phyloP scores from a whole-genome alignment of 2,888 invertebrate genomes.

The Zelleria hepariella region DNA sequence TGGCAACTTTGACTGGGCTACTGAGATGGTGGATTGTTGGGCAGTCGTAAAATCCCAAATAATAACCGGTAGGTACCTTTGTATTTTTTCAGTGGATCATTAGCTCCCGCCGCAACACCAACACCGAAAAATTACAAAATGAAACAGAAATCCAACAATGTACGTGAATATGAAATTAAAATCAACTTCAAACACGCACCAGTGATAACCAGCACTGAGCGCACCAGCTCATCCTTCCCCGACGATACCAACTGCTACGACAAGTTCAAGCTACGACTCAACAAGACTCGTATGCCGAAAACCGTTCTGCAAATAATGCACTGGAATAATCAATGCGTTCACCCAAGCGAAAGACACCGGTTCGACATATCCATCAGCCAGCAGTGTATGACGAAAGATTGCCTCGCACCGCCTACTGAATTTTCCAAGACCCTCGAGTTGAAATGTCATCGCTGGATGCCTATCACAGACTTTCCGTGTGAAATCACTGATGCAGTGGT shows the following conservation, averaged over 20 bases:
- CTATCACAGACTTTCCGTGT: not conserved
- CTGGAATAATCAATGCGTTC: not conserved
- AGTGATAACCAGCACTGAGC: not conserved
- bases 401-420: not conserved
- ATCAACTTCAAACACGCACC: not conserved
- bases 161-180: not conserved
- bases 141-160: not conserved
- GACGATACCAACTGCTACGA: not conserved
- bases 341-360: not conserved
- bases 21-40: too few species aligned
- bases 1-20: too few species aligned
- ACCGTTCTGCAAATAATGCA: not conserved
- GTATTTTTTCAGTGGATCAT: not conserved
- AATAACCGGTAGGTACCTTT: not conserved
- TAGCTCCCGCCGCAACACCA: not conserved
- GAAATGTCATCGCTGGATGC: not conserved
- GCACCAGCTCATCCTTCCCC: not conserved
- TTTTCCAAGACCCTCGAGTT: not conserved
- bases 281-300: not conserved
- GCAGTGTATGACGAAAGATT: not conserved
- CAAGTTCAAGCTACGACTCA: not conserved
- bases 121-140: not conserved
- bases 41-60: too few species aligned
- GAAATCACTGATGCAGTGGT: not conserved
- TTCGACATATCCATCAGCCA: not conserved